A percentile compares a stretch with the other conserved stretches of the same genome.
phyloP scores from a whole-genome alignment of 2,113 vertebrate genomes.

The Otocyon megalotis region DNA sequence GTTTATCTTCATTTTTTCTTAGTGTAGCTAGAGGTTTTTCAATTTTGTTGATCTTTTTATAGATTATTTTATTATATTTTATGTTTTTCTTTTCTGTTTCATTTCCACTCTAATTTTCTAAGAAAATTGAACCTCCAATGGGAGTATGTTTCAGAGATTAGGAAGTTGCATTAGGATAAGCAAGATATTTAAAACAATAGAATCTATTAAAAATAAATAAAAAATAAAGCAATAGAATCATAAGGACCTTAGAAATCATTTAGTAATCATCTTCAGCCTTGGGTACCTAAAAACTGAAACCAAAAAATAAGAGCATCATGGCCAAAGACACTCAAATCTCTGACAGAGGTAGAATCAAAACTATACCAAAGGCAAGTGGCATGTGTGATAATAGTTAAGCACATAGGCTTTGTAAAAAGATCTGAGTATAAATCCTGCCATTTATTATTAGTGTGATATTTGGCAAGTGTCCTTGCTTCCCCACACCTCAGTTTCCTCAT shows the following conservation, averaged over 20 bases:
- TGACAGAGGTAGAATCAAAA: slow-evolving; percentile 13
- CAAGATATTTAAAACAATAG: not conserved
- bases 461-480: not conserved
- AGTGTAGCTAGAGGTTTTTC: not conserved
- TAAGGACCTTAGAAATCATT: not conserved
- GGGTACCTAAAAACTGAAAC: slow-evolving; percentile 19
- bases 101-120: not conserved
- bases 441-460: not conserved
- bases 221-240: not conserved
- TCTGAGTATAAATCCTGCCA: not conserved
- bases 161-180: not conserved
- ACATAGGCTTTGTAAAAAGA: slow-evolving; percentile 4
- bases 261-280: slow-evolving; percentile 7
- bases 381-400: not conserved
- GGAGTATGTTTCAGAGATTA: slow-evolving; percentile 1
- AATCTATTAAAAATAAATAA: not conserved
- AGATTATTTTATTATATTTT: not conserved
- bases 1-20: not conserved
- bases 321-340: not conserved
- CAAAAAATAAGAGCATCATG: not conserved
- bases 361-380: not conserved
- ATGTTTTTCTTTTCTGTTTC: slow-evolving; percentile 22
- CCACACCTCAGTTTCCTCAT: not conserved
- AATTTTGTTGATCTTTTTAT: not conserved
- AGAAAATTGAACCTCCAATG: not conserved